phyloP scores from a whole-genome alignment of 1,140 invertebrate species.

The Pseudomyrmex sp. region DNA sequence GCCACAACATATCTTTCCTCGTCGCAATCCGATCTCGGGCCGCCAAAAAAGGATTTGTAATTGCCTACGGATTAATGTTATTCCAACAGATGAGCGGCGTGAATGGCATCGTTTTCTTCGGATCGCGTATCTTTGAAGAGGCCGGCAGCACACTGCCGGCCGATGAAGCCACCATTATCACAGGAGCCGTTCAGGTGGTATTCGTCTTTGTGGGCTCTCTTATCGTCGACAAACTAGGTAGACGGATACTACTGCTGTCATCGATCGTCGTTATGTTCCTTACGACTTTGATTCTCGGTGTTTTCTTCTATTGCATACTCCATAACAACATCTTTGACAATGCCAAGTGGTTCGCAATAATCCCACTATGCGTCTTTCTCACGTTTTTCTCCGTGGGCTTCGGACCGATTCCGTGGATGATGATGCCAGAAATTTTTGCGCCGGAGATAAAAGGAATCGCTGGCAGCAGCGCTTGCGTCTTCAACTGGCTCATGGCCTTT shows the following conservation, averaged over 20 bases:
- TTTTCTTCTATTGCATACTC: slow-evolving; percentile 88
- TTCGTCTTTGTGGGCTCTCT: slow-evolving; percentile 89
- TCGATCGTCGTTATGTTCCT: slow-evolving; percentile 88
- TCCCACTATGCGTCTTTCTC: slow-evolving; percentile 91
- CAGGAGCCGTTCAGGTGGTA: slow-evolving; percentile 92
- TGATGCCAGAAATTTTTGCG: slow-evolving; percentile 91
- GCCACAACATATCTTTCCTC: slow-evolving; percentile 85
- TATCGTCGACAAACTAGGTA: slow-evolving; percentile 92
- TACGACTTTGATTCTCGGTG: slow-evolving; percentile 87
- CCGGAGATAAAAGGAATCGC: slow-evolving; percentile 92
- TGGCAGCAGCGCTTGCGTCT: slow-evolving; percentile 89
- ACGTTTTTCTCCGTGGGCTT: slow-evolving; percentile 91
- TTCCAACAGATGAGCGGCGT: slow-evolving; percentile 95
- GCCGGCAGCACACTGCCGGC: slow-evolving; percentile 86
- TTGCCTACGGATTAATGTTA: slow-evolving; percentile 92
- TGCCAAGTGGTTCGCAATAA: slow-evolving; percentile 90
- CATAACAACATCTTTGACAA: slow-evolving; percentile 83
- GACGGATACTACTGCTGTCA: slow-evolving; percentile 89
- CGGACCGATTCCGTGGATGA: slow-evolving; percentile 93
- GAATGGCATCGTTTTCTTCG: slow-evolving; percentile 94
- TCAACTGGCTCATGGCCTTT: slow-evolving; percentile 93
- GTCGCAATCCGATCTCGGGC: slow-evolving; percentile 87
- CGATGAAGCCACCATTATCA: slow-evolving; percentile 88
- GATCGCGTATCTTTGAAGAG: slow-evolving; percentile 89
- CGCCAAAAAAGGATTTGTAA: slow-evolving; percentile 89